These are phyloP conservation scores for Leptinotarsa juncta DNA, from an alignment of 2,888 invertebrate genomes.

Conservation along the genomic window DNA sequence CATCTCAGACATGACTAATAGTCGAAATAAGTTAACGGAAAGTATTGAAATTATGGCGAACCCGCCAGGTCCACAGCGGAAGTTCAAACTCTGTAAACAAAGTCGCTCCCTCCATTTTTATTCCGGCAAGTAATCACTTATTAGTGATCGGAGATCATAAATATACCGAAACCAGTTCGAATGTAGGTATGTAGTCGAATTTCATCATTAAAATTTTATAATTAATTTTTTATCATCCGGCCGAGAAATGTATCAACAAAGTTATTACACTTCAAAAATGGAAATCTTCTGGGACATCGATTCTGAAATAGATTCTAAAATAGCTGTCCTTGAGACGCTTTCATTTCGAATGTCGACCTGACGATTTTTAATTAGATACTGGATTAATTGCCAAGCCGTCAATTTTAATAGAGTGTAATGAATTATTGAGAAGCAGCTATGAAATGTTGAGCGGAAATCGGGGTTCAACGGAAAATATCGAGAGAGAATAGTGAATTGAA, in stretches of 20 bases:
- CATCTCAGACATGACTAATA: too few relatives aligned
- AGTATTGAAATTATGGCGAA: neutral
- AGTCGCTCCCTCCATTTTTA: neutral
- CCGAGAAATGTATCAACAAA: constrained; percentile 32
- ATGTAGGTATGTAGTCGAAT: constrained; percentile 12
- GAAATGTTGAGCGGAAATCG: constrained; percentile 20
- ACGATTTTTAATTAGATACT: constrained; percentile 41
- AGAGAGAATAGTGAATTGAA: constrained; percentile 8
- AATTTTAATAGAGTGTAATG: constrained; percentile 39
- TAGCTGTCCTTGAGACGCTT: constrained; percentile 43
- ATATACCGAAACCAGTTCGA: neutral
- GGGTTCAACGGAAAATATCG: constrained; percentile 1
- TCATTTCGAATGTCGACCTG: constrained; percentile 38
- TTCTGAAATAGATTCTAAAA: constrained; percentile 22
- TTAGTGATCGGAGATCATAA: neutral
- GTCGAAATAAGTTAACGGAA: neutral
- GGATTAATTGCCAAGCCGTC: constrained; percentile 38
- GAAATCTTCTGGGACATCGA: constrained; percentile 30
- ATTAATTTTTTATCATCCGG: constrained; percentile 7
- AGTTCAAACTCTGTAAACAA: neutral
- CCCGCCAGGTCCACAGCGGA: neutral
- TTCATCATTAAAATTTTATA: constrained; percentile 3
- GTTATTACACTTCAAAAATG: constrained; percentile 38
- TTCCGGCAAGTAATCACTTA: neutral
- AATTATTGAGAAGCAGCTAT: constrained; percentile 36